These are phyloP conservation scores for Cactoblastis cactorum DNA, from an alignment of 2,888 invertebrate genomes.

Conservation along the genomic window DNA sequence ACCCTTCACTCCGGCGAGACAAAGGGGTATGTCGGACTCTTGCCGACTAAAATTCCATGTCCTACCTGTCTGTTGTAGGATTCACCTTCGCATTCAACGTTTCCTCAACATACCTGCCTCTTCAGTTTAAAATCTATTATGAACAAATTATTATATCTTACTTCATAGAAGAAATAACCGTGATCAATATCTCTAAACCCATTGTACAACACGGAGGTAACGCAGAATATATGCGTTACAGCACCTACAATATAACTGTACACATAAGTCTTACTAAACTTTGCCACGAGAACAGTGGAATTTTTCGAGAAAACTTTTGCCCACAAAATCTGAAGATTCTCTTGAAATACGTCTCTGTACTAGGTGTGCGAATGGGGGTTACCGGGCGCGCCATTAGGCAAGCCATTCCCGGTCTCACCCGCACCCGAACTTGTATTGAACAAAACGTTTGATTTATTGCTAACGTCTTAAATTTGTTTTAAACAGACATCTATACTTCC, in stretches of 20 bases:
- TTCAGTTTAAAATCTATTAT: too few species aligned
- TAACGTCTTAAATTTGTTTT: background rate
- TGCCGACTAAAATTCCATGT: too few species aligned
- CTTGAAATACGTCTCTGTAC: constrained; percentile 30
- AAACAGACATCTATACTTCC: too few species aligned
- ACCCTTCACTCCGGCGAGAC: too few species aligned
- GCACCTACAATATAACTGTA: constrained; percentile 3
- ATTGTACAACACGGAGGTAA: too few species aligned
- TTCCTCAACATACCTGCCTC: too few species aligned
- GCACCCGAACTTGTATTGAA: constrained; percentile 14
- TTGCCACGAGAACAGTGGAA: background rate
- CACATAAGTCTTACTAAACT: background rate
- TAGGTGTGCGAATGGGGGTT: constrained; percentile 30
- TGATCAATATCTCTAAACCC: too few species aligned
- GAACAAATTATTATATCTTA: too few species aligned
- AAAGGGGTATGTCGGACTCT: too few species aligned
- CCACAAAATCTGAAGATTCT: constrained; percentile 7
- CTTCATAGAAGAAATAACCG: too few species aligned
- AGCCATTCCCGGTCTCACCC: constrained; percentile 31
- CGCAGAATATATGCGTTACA: constrained; percentile 2
- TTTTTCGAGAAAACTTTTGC: constrained; percentile 6
- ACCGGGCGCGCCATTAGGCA: constrained; percentile 31
- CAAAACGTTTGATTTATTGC: constrained; percentile 18
- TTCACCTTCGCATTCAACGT: too few species aligned
- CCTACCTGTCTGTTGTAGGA: too few species aligned